Evolutionary conservation across 2,797 vertebrate species (phyloP), one percentile per base, ranked within the genome.

Genomic region (Scomberomorus guttatus): DNA sequence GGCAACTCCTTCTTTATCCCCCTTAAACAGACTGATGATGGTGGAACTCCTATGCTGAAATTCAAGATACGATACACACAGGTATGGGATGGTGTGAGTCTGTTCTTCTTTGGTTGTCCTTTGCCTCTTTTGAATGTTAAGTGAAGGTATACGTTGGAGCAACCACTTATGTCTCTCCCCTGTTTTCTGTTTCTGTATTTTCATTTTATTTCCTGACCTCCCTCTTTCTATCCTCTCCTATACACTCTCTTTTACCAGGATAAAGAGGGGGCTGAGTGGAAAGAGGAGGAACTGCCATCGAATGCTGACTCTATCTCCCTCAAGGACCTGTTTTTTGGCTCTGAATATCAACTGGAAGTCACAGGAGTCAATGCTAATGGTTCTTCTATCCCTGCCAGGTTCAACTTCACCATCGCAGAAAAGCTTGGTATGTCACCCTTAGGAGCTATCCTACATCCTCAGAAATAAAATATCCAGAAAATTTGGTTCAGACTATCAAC

Each of bases 361-460:
- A 18, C 18, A 44, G 83, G 92, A 0, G 39, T 93, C 58, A 94
- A 94, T 50, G 22, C 58, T 12, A 94, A 94, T 12, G 94, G 94
- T 52, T 91, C 93, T 18, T 94, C 93, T 3, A 11, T 78, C 2
- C 88, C 92, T 5, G 72, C 83, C 14, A 61, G 0, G 1, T 77
- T 93, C 29, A 93, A 91, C 76, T 93, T 94, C 64, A 92, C 90
- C 51, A 82, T 81, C 1, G 81, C 79, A 63, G 64, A 73, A 15
- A 56, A 73, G 39, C 78, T 90, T 51, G 44, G 94, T 94, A 87
- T 14, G 84, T 63, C 15, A 3, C 18, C 25, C 2, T 11, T 57
- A 18, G 55, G 17, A 32, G 25, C 7, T 50, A 50, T 20, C 7
- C 46, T 20, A 20, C 18, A 50, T 50, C 18, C 18, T 50, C 18